These are phyloP conservation scores for Eurypyga helias DNA, from an alignment of 2,113 vertebrate species.

Conservation along the genomic window DNA sequence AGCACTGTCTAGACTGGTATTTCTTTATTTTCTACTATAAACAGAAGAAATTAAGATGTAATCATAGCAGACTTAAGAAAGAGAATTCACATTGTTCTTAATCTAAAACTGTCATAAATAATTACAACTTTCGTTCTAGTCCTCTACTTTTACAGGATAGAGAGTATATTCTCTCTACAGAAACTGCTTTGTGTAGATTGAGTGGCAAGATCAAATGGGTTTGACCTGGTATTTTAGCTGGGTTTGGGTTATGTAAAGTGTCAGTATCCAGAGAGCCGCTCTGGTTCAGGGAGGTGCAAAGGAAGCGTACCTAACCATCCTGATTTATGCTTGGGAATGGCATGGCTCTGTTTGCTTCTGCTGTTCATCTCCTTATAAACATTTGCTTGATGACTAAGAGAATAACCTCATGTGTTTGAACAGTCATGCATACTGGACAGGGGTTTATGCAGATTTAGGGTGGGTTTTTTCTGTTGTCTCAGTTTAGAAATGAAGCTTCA, in stretches of 20 bases:
- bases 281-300: not conserved
- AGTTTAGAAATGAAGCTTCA: not conserved
- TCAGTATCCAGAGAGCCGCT: not conserved
- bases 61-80: not conserved
- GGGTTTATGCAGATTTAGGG: not conserved
- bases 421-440: not conserved
- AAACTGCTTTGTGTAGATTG: not conserved
- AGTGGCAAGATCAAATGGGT: not conserved
- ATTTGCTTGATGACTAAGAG: not conserved
- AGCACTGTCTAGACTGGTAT: not conserved
- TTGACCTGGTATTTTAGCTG: not conserved
- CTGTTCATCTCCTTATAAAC: not conserved
- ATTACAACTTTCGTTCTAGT: not conserved
- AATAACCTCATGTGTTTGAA: not conserved
- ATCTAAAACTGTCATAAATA: not conserved
- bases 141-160: not conserved
- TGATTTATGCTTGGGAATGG: fast-evolving
- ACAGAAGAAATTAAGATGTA: not conserved
- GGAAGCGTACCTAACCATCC: not conserved
- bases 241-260: not conserved
- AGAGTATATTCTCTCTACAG: not conserved
- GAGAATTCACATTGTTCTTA: not conserved
- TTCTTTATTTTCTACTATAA: not conserved
- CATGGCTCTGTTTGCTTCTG: not conserved
- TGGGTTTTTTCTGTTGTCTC: not conserved